Evolutionary conservation across 2,113 vertebrate species (phyloP).

Genomic region (Mugil cephalus): DNA sequence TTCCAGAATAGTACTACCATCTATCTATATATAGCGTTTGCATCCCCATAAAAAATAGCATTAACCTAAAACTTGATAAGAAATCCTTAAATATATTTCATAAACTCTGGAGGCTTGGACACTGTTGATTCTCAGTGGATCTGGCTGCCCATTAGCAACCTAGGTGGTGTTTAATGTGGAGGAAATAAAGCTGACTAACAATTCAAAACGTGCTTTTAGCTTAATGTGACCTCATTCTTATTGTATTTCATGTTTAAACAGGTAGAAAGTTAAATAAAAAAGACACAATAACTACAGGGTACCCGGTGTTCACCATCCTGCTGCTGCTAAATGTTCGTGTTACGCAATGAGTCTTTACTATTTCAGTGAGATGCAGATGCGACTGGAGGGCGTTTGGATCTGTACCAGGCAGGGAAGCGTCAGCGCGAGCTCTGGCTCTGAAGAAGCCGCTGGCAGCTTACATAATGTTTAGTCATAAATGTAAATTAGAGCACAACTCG

Average conservation of each 20-base stretch:
- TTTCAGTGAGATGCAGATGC: neutral
- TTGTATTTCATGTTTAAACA: no score
- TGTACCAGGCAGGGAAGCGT: neutral
- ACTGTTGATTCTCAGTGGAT: no score
- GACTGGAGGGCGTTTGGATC: conserved; percentile 17
- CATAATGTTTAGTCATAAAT: conserved; percentile 44
- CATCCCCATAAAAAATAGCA: no score
- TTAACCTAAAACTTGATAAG: no score
- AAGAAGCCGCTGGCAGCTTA: conserved; percentile 33
- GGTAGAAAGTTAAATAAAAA: neutral
- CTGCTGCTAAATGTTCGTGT: conserved; percentile 1
- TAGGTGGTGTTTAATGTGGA: neutral
- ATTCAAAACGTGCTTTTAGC: no score
- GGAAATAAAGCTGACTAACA: no score
- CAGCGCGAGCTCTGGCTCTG: neutral
- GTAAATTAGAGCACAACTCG: conserved; percentile 19
- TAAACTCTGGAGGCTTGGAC: no score
- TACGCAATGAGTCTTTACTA: neutral
- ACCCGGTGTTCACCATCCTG: neutral
- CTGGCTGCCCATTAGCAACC: no score
- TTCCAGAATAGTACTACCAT: no score
- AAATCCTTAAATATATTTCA: no score
- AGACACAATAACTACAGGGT: neutral
- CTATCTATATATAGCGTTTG: no score
- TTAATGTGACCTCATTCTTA: no score